Conservation (phyloP, 1,140 invertebrate genomes). For the Zaprionus davidi region DNA sequence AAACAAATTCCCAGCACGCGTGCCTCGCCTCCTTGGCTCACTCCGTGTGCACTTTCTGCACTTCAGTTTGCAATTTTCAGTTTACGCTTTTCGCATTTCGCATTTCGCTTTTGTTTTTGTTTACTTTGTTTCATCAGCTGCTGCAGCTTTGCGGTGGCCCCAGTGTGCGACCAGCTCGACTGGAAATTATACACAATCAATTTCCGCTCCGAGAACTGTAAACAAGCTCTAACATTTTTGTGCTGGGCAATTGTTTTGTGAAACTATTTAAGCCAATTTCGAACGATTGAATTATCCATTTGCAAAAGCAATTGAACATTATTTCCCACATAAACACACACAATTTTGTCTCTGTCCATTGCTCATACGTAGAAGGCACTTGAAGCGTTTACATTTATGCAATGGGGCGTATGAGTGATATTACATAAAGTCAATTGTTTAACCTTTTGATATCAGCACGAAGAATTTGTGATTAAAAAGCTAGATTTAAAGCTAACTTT, state of each 20-base stretch:
- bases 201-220: constrained; percentile 75
- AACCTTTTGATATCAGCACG: too few species aligned
- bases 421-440: not conserved
- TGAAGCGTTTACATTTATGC: not conserved
- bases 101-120: constrained; percentile 38
- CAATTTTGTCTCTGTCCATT: not conserved
- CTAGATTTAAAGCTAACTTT: not conserved
- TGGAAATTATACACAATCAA: constrained; percentile 83
- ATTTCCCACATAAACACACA: constrained; percentile 9
- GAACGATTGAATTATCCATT: constrained; percentile 42
- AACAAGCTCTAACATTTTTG: constrained; percentile 56
- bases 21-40: constrained; percentile 40
- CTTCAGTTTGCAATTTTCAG: constrained; percentile 22
- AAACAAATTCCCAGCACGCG: constrained; percentile 47
- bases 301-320: not conserved
- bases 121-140: constrained; percentile 49
- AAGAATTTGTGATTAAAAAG: not conserved
- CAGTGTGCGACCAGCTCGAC: constrained; percentile 46
- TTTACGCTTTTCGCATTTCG: constrained; percentile 34
- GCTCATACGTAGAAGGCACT: not conserved
- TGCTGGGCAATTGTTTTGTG: constrained; percentile 45
- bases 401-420: constrained; percentile 13
- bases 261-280: constrained; percentile 57
- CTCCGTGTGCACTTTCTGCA: constrained; percentile 22
- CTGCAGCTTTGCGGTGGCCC: constrained; percentile 48